Evolutionary conservation across 2,113 vertebrate species (phyloP), one percentile per base, ranked within the genome.

Genomic region (Pterocles burchelli): DNA sequence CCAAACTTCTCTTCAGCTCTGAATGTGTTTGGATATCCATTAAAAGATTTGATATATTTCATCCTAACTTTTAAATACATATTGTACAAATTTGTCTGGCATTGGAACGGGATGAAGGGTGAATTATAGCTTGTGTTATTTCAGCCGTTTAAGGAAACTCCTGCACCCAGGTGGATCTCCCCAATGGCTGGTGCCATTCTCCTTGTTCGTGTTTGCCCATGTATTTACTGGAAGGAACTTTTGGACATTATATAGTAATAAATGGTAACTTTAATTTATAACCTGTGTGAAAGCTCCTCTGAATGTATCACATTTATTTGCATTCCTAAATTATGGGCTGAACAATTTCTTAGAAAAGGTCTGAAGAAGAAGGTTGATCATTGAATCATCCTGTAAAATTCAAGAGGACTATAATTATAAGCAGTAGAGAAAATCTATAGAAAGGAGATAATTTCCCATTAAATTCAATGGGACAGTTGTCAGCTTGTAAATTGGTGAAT

Each of bases 401-500:
- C 1, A 3, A 80, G 57, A 59, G 28, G 68, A 51, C 26, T 88
- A 21, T 91, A 90, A 94, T 96, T 94, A 93, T 63, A 79, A 85
- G 51, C 52, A 43, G 74, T 66, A 73, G 62, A 88, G 46, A 62
- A 94, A 93, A 96, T 76, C 52, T 74, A 58, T 88, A 80, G 81
- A 83, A 91, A 88, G 55, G 62, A 66, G 57, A 80, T 94, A 83
- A 95, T 94, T 96, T 95, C 43, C 78, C 63, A 83, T 89, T 93
- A 88, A 95, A 95, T 91, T 91, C 67, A 73, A 52, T 11, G 4
- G 71, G 83, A 67, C 38, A 74, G 31, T 96, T 88, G 74, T 94
- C 87, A 95, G 85, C 38, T 80, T 57, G 33, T 52, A 89, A 90
- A 70, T 74, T 38, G 43, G 46, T 55, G 79, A 65, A 59, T 85